These are phyloP conservation scores for Lysandra coridon DNA, from an alignment of 2,888 invertebrate genomes.

Conservation along the genomic window DNA sequence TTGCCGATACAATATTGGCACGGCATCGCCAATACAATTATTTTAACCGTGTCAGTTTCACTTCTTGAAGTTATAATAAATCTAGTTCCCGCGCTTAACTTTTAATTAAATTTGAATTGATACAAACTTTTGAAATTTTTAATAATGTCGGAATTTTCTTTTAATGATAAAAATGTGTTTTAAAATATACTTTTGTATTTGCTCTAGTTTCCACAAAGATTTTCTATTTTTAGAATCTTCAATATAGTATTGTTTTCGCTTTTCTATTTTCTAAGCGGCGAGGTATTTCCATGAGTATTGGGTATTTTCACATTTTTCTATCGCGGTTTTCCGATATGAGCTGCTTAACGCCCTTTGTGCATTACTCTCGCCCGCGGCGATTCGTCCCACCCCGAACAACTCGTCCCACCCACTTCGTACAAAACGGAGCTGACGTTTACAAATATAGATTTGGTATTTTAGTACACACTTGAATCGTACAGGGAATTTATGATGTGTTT, in stretches of 20 bases:
- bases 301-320: conserved; percentile 47
- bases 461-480: not conserved
- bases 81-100: not conserved
- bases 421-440: conserved; percentile 28
- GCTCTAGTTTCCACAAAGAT: not conserved
- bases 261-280: conserved; percentile 24
- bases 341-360: conserved; percentile 67
- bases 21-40: not conserved
- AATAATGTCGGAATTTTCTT: not conserved
- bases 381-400: conserved; percentile 32
- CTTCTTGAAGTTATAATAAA: not conserved
- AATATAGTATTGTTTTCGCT: not conserved
- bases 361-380: conserved; percentile 58
- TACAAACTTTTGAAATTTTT: not conserved
- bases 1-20: not conserved
- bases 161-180: not conserved
- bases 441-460: conserved; percentile 23
- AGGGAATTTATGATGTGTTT: conserved; percentile 4
- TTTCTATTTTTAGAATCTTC: not conserved
- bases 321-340: conserved; percentile 58
- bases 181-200: not conserved
- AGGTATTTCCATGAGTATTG: conserved; percentile 24
- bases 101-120: conserved; percentile 7
- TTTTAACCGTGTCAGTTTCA: conserved; percentile 1
- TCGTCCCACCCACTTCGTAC: conserved; percentile 19